phyloP scores from a whole-genome alignment of 2,797 vertebrate species.

The Echiichthys vipera region DNA sequence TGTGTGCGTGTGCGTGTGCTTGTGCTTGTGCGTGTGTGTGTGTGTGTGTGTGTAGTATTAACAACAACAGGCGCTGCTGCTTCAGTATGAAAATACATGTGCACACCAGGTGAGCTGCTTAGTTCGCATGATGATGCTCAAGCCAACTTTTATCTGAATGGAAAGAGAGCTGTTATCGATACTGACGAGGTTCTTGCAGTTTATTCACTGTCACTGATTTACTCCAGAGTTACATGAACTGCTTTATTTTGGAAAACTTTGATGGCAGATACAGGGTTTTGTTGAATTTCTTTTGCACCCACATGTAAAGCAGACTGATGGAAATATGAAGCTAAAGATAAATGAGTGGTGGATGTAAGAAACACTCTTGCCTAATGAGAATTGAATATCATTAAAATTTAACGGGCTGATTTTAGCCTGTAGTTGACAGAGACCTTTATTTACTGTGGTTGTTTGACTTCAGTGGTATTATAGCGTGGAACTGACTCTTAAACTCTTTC shows the following conservation, averaged over 20 bases:
- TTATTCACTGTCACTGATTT: not conserved
- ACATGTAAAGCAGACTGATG: not conserved
- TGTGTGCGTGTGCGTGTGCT: too few relatives aligned
- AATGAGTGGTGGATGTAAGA: not conserved
- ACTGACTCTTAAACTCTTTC: slow-evolving; percentile 15
- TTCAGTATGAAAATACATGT: not conserved
- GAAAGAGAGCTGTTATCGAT: slow-evolving; percentile 17
- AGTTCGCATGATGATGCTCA: not conserved
- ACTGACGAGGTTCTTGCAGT: not conserved
- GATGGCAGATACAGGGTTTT: not conserved
- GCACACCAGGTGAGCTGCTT: not conserved
- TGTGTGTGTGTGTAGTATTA: not conserved
- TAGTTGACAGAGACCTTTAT: not conserved
- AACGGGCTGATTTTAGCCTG: not conserved
- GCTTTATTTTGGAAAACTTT: slow-evolving; percentile 1
- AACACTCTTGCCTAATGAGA: not conserved
- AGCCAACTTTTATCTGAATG: slow-evolving; percentile 7
- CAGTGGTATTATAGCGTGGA: not conserved
- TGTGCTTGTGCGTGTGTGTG: too few relatives aligned
- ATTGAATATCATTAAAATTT: not conserved
- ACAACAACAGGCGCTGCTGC: not conserved
- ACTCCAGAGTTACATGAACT: not conserved
- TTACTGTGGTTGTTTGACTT: not conserved
- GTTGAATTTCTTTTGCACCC: not conserved
- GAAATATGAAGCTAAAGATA: not conserved